Evolutionary conservation across 2,797 vertebrate species (phyloP).

Genomic region (Brachyalestes nurse): DNA sequence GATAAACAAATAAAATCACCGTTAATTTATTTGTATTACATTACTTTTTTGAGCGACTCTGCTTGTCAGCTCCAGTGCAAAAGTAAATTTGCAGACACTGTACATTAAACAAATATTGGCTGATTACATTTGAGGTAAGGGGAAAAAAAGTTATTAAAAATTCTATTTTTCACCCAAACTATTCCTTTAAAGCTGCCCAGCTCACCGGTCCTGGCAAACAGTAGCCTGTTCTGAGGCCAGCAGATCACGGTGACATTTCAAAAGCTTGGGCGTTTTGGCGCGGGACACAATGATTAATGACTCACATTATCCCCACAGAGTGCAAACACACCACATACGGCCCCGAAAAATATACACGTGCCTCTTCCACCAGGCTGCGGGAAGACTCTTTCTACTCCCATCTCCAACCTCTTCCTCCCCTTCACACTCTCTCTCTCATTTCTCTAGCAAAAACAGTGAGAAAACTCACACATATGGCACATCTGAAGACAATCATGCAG

Average conservation of each 20-base stretch:
- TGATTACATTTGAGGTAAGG: not conserved
- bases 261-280: constrained; percentile 67
- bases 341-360: constrained; percentile 57
- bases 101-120: not conserved
- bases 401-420: not conserved
- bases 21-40: too few relatives aligned
- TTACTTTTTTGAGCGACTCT: too few relatives aligned
- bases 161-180: not conserved
- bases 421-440: not conserved
- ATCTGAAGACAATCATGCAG: constrained; percentile 56
- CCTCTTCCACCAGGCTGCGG: constrained; percentile 46
- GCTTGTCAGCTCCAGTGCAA: too few relatives aligned
- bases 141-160: too few relatives aligned
- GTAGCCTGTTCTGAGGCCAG: constrained; percentile 46
- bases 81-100: too few relatives aligned
- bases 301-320: constrained; percentile 74
- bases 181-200: constrained; percentile 49
- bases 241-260: constrained; percentile 53
- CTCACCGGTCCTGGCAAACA: constrained; percentile 68
- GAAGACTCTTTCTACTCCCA: constrained; percentile 33
- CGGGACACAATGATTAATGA: constrained; percentile 82
- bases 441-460: constrained; percentile 36
- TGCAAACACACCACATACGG: constrained; percentile 53
- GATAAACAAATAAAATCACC: too few relatives aligned
- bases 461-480: constrained; percentile 59